Conservation (phyloP, 2,888 invertebrate species). For the Hetaerina titia region DNA sequence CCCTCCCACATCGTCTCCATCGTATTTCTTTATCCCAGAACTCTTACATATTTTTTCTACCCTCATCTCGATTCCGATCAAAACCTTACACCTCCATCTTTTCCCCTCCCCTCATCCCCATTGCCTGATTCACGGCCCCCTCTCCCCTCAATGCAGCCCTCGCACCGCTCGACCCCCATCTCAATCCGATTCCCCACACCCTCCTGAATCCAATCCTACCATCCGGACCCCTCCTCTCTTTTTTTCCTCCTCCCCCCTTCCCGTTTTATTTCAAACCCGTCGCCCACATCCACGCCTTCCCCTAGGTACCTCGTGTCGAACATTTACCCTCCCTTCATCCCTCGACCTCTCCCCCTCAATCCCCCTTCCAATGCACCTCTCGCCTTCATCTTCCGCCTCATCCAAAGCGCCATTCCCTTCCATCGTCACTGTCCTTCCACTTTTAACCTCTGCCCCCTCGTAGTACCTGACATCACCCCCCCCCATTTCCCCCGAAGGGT, state of each 20-base stretch:
- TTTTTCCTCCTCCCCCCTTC: not conserved
- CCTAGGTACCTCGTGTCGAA: not conserved
- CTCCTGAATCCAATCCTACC: not conserved
- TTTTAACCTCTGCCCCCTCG: not conserved
- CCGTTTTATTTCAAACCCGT: too few relatives aligned
- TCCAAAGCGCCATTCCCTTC: not conserved
- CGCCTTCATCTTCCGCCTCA: not conserved
- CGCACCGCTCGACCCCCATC: not conserved
- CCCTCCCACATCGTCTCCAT: not conserved
- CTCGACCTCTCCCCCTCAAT: not conserved
- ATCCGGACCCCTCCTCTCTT: not conserved
- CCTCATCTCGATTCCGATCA: slow-evolving; percentile 43
- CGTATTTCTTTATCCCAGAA: slow-evolving; percentile 48
- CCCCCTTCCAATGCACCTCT: not conserved
- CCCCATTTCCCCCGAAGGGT: not conserved
- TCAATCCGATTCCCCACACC: slow-evolving; percentile 2
- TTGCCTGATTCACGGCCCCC: not conserved
- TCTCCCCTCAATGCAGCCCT: not conserved
- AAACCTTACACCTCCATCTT: slow-evolving; percentile 46
- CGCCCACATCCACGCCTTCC: not conserved
- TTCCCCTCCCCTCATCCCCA: not conserved
- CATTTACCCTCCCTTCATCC: not conserved
- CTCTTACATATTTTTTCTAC: not conserved
- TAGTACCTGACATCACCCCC: not conserved
- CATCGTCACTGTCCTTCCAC: not conserved